Conservation (phyloP, 2,888 invertebrate species). For the Zele albiditarsus region DNA sequence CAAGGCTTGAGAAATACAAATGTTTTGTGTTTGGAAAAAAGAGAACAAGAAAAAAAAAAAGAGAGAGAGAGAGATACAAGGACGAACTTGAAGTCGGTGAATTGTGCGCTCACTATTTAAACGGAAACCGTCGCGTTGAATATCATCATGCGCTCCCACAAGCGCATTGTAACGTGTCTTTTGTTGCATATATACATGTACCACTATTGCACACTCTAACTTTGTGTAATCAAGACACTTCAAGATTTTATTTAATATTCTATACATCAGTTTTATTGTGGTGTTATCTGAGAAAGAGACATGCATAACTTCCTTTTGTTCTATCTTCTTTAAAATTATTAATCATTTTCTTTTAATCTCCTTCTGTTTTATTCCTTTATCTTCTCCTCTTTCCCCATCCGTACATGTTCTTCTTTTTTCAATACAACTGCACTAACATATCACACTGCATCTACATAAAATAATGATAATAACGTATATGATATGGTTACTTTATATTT, state of each 20-base stretch:
- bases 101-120: conserved; percentile 59
- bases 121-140: conserved; percentile 65
- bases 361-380: background rate
- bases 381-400: background rate
- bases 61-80: conserved; percentile 63
- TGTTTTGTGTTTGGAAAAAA: conserved; percentile 34
- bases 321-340: background rate
- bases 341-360: background rate
- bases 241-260: conserved; percentile 10
- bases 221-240: conserved; percentile 13
- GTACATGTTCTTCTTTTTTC: background rate
- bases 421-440: background rate
- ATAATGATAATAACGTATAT: background rate
- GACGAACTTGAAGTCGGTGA: conserved; percentile 18
- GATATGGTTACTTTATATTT: background rate
- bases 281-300: background rate
- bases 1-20: conserved; percentile 46
- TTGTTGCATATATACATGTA: conserved; percentile 8
- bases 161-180: conserved; percentile 14
- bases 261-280: background rate
- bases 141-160: conserved; percentile 54
- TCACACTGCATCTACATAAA: background rate
- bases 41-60: conserved; percentile 43
- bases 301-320: background rate
- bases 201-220: conserved; percentile 10